These are phyloP conservation scores for Siniperca knerii DNA, from an alignment of 2,113 vertebrate species.

Conservation along the genomic window DNA sequence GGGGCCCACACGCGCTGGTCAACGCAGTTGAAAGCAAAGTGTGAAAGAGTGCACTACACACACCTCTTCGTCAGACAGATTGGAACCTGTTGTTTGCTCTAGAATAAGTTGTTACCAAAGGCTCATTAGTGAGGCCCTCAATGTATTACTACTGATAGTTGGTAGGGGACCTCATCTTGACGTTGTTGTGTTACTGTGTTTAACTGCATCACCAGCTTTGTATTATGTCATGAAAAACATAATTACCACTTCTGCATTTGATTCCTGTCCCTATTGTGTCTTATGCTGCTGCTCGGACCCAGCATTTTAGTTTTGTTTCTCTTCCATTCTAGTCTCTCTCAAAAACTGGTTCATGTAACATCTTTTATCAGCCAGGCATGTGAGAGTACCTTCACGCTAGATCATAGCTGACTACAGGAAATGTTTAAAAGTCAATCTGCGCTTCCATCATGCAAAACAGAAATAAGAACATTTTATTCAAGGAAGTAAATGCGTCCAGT, in stretches of 20 bases:
- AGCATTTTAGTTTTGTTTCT: not conserved
- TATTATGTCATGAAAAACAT: not conserved
- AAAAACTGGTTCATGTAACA: not conserved
- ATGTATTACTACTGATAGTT: not conserved
- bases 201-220: not conserved
- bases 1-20: not conserved
- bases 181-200: not conserved
- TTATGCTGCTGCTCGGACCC: not conserved
- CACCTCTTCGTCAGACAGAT: not conserved
- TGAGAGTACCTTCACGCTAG: not conserved
- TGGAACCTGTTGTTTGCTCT: constrained; percentile 4
- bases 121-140: not conserved
- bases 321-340: not conserved
- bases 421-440: not conserved
- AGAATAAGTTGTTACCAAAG: not conserved
- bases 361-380: not conserved
- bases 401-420: not conserved
- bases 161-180: not conserved
- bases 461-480: constrained; percentile 19
- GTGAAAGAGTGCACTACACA: not conserved
- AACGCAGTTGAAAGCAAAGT: not conserved
- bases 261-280: not conserved
- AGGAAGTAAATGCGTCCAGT: not conserved
- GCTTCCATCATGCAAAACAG: constrained; percentile 1
- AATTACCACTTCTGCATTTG: not conserved